A percentile compares a stretch with the other conserved stretches of the same genome.
Conservation (phyloP, 2,888 invertebrate genomes). For the Pollenia angustigena region DNA sequence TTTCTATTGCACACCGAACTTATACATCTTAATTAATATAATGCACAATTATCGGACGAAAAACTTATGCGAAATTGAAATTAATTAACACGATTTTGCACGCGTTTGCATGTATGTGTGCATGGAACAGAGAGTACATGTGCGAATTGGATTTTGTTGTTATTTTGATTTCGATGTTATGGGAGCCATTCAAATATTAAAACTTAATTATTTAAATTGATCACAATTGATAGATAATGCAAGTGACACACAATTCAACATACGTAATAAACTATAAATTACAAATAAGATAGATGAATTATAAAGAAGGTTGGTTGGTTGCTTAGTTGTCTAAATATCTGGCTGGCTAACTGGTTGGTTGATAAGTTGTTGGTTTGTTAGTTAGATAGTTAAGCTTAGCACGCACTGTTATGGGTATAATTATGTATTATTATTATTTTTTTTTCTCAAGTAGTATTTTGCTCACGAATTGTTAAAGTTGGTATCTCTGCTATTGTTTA, state of each 20-base stretch:
- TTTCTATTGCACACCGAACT: slow-evolving; percentile 31
- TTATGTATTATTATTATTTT: slow-evolving; percentile 63
- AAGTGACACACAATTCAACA: slow-evolving; percentile 49
- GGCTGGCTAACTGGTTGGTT: slow-evolving; percentile 26
- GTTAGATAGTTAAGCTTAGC: slow-evolving; percentile 50
- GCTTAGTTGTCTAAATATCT: neutral
- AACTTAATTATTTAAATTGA: slow-evolving; percentile 68
- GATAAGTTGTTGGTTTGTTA: slow-evolving; percentile 15
- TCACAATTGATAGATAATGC: slow-evolving; percentile 73
- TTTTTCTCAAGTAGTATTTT: slow-evolving; percentile 71
- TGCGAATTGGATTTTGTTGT: neutral
- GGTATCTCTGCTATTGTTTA: slow-evolving; percentile 75
- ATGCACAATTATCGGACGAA: slow-evolving; percentile 69
- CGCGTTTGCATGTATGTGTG: neutral
- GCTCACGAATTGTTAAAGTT: slow-evolving; percentile 66
- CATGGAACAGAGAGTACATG: neutral
- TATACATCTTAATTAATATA: slow-evolving; percentile 53
- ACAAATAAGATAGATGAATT: slow-evolving; percentile 72
- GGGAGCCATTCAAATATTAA: slow-evolving; percentile 52
- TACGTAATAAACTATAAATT: slow-evolving; percentile 74
- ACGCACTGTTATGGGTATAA: slow-evolving; percentile 74
- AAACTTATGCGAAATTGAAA: slow-evolving; percentile 16
- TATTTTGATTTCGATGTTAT: slow-evolving; percentile 29
- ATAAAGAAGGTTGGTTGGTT: slow-evolving; percentile 60
- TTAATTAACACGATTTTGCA: neutral